Evolutionary conservation across 2,113 vertebrate genomes (phyloP).

Genomic region (Callionymus lyra): DNA sequence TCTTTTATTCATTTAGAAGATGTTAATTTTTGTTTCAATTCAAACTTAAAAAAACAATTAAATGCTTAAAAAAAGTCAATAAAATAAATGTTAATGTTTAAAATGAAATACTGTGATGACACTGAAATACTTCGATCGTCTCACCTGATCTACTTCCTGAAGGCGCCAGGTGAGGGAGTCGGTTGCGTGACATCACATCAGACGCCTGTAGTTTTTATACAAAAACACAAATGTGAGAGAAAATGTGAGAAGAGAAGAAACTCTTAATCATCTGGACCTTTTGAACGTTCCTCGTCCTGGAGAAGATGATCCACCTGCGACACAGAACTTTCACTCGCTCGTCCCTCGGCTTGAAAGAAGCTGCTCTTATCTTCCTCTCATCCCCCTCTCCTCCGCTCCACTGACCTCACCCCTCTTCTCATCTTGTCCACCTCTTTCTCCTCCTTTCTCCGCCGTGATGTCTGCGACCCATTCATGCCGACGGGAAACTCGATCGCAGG

Average conservation of each 20-base stretch:
- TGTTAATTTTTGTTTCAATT: no score
- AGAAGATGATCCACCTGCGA: neutral
- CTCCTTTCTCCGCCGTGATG: conserved; percentile 14
- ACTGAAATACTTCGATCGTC: neutral
- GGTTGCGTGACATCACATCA: conserved; percentile 46
- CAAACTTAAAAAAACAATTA: no score
- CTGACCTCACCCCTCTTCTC: neutral
- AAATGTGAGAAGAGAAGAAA: no score
- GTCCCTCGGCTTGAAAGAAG: conserved; percentile 14
- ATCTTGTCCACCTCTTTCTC: neutral
- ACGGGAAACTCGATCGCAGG: conserved; percentile 59
- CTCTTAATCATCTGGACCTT: no score
- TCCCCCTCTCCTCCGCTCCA: neutral
- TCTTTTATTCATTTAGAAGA: no score
- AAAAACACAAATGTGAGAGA: no score
- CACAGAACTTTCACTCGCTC: conserved; percentile 11
- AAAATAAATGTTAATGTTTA: no score
- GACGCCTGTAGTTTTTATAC: no score
- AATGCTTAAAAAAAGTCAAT: no score
- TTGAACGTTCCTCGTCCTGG: no score
- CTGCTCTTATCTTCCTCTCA: neutral
- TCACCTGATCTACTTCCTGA: conserved; percentile 52
- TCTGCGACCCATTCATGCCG: conserved; percentile 21
- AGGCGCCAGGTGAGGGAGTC: conserved; percentile 54
- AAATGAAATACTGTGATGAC: no score